Evolutionary conservation across 2,797 vertebrate species (phyloP), one percentile per base, ranked within the genome.

Genomic region (Malacoctenus gilli): DNA sequence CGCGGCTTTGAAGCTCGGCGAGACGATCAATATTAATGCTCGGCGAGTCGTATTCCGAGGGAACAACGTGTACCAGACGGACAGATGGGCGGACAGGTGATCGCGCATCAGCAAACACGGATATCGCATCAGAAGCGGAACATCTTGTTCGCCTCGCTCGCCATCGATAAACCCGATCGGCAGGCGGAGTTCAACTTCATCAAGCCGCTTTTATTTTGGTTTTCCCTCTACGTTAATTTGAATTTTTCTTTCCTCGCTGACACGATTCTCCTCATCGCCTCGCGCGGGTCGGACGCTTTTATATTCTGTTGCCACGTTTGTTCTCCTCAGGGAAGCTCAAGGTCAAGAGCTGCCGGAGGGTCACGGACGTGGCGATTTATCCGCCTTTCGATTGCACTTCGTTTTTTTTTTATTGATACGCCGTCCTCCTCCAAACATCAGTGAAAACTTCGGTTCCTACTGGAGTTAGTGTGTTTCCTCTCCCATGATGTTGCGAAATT

Each of bases 121-220:
- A 28, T 28, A 4, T 18, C 8, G 5, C 3, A 15, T 23, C 22
- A 15, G 21, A 28, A 38, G 31, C 12, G 40, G 37, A 9, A 50
- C 2, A 18, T 18, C 14, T 37, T 6, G 34, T 8, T 21, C 1
- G 21, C 15, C 6, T 5, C 22, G 13, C 18, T 39, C 10, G 12
- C 18, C 12, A 0, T 15, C 0, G 14, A 2, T 0, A 9, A 4
- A 9, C 21, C 1, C n/a, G n/a, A n/a, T n/a, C n/a, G n/a, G n/a
- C n/a, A n/a, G n/a, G n/a, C n/a, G 0, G 12, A 8, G 22, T 36
- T 1, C 6, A 49, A n/a, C 35, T 49, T 48, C n/a, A n/a, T n/a
- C n/a, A n/a, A n/a, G n/a, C n/a, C n/a, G n/a, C n/a, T n/a, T 2
- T 3, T 21, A 3, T 20, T 13, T 10, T 8, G 9, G 8, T 10